phyloP scores from a whole-genome alignment of 1,140 invertebrate species.

The Bombus difficillimus region DNA sequence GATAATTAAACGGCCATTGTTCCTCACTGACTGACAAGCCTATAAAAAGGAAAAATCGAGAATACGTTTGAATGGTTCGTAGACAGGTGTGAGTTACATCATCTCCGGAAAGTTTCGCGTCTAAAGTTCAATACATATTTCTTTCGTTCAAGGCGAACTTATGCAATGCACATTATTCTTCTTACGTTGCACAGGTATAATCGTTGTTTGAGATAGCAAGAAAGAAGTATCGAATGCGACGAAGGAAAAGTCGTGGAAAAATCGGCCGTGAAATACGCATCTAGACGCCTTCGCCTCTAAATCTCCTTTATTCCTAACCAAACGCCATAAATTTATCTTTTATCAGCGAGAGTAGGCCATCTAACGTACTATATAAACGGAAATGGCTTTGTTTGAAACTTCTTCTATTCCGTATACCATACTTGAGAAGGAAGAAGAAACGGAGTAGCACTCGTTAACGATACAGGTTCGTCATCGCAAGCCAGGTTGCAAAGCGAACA shows the following conservation, averaged over 20 bases:
- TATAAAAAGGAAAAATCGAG: neutral
- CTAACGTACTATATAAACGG: neutral
- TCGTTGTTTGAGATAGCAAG: neutral
- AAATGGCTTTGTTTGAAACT: neutral
- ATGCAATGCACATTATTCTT: neutral
- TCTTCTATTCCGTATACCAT: neutral
- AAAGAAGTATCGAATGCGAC: neutral
- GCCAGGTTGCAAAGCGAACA: neutral
- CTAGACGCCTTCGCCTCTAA: neutral
- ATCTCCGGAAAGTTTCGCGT: neutral
- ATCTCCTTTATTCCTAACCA: no score
- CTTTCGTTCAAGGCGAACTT: neutral
- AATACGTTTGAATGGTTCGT: neutral
- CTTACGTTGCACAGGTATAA: neutral
- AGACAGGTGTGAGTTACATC: neutral
- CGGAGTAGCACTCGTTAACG: neutral
- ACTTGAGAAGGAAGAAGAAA: neutral
- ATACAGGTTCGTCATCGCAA: neutral
- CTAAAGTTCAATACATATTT: neutral
- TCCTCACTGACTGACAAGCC: neutral
- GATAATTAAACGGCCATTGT: slow-evolving; percentile 20
- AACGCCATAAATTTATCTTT: neutral
- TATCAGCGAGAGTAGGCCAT: neutral
- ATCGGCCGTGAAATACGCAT: neutral
- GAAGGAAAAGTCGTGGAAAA: neutral